A percentile compares a stretch with the other conserved stretches of the same genome.
Evolutionary conservation across 2,888 invertebrate genomes (phyloP).

Genomic region (Calliphora vomitoria): DNA sequence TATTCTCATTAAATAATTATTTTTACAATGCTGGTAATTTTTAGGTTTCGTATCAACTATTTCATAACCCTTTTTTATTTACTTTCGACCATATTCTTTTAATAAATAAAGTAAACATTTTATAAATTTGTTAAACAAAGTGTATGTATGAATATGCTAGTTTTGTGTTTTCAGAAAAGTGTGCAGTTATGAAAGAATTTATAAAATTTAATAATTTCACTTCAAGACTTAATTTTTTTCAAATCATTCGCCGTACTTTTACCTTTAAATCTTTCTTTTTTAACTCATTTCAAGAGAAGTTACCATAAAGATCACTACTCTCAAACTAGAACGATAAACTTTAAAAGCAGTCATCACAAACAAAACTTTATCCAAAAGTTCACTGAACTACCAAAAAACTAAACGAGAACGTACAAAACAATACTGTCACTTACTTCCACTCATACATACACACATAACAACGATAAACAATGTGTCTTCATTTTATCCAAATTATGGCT

Average conservation of each 20-base stretch:
- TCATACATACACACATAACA: neutral
- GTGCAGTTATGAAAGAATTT: no score
- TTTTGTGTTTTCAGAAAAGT: no score
- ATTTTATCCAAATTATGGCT: conserved; percentile 33
- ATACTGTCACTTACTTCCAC: neutral
- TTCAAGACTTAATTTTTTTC: no score
- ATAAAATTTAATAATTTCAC: no score
- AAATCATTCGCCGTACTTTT: neutral
- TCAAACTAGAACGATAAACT: conserved; percentile 41
- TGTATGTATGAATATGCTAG: no score
- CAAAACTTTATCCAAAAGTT: conserved; percentile 24
- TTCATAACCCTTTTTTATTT: no score
- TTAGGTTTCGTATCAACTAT: neutral
- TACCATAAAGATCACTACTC: conserved; percentile 11
- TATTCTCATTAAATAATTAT: no score
- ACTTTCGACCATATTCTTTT: no score
- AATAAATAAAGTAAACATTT: no score
- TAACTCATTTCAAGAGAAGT: neutral
- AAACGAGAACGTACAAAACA: conserved; percentile 33
- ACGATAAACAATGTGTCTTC: neutral
- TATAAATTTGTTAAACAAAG: no score
- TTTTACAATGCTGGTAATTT: no score
- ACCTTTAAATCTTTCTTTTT: neutral
- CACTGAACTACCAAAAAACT: conserved; percentile 31
- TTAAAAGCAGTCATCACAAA: neutral